These are phyloP conservation scores for Schizothorax lantsangensis DNA, from an alignment of 2,797 vertebrate genomes.

Conservation along the genomic window DNA sequence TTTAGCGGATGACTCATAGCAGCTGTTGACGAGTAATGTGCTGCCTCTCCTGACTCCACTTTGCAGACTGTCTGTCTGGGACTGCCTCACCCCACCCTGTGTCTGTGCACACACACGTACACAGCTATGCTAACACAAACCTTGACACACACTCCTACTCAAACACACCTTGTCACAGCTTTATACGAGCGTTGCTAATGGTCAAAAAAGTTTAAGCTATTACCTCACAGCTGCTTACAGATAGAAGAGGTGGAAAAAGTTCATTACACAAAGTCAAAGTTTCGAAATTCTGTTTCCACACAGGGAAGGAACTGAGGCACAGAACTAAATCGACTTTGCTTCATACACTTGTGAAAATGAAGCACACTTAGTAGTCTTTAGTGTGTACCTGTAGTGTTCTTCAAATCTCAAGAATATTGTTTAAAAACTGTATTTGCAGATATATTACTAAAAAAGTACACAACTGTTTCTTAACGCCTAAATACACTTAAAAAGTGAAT, in stretches of 20 bases:
- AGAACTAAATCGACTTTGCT: slow-evolving; percentile 13
- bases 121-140: slow-evolving; percentile 18
- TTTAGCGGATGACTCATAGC: slow-evolving; percentile 68
- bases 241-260: slow-evolving; percentile 23
- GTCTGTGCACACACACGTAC: slow-evolving; percentile 2
- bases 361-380: neutral
- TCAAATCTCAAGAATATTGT: neutral
- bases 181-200: neutral
- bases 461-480: too few species aligned
- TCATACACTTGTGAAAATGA: neutral
- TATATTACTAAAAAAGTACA: neutral
- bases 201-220: slow-evolving; percentile 7
- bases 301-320: neutral
- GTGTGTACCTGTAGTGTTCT: neutral
- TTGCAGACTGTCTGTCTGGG: slow-evolving; percentile 57
- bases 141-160: slow-evolving; percentile 24
- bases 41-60: slow-evolving; percentile 52
- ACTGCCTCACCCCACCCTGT: slow-evolving; percentile 28
- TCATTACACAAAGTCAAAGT: slow-evolving; percentile 8
- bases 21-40: slow-evolving; percentile 60
- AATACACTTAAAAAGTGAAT: neutral
- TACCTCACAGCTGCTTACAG: neutral
- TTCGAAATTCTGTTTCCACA: slow-evolving; percentile 17
- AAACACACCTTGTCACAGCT: slow-evolving; percentile 12
- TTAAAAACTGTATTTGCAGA: neutral